These are phyloP conservation scores for Pomacea maculata DNA, from an alignment of 1,140 invertebrate species.

Conservation along the genomic window DNA sequence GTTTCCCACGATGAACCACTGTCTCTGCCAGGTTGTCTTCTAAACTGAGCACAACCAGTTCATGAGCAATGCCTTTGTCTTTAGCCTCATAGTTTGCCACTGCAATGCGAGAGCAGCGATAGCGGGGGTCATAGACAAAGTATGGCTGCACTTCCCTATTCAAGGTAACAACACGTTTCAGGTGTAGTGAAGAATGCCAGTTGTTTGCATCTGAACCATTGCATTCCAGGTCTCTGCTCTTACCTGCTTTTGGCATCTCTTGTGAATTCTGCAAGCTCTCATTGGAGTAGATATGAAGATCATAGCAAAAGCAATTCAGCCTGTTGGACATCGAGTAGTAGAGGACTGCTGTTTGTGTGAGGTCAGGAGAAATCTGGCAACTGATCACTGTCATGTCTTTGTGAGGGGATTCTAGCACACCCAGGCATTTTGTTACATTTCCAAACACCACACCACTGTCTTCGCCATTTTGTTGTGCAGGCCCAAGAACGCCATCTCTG, in stretches of 20 bases:
- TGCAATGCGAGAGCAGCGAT: constrained; percentile 32
- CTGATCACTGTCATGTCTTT: constrained; percentile 33
- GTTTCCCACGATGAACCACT: constrained; percentile 30
- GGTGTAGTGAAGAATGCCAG: constrained; percentile 4
- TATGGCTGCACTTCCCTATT: constrained; percentile 42
- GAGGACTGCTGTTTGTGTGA: constrained; percentile 23
- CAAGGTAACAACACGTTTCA: constrained; percentile 20
- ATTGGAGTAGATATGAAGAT: constrained; percentile 33
- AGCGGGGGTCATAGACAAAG: constrained; percentile 38
- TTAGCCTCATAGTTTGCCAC: constrained; percentile 35
- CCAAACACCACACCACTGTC: no score
- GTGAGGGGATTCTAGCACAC: constrained; percentile 15
- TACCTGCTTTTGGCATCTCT: background rate
- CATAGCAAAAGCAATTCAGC: constrained; percentile 27
- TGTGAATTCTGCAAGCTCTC: constrained; percentile 7
- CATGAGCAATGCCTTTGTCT: constrained; percentile 21
- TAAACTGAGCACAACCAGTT: constrained; percentile 32
- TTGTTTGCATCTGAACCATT: no score
- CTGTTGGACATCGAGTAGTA: constrained; percentile 21
- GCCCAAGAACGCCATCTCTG: no score
- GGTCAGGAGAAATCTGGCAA: constrained; percentile 30
- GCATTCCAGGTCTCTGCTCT: no score
- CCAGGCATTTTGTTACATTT: constrained; percentile 2
- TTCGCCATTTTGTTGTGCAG: no score
- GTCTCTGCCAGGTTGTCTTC: background rate